These are phyloP conservation scores for Eucidaris tribuloides DNA, from an alignment of 35 echinoderm and acorn worm genomes.

Conservation along the genomic window DNA sequence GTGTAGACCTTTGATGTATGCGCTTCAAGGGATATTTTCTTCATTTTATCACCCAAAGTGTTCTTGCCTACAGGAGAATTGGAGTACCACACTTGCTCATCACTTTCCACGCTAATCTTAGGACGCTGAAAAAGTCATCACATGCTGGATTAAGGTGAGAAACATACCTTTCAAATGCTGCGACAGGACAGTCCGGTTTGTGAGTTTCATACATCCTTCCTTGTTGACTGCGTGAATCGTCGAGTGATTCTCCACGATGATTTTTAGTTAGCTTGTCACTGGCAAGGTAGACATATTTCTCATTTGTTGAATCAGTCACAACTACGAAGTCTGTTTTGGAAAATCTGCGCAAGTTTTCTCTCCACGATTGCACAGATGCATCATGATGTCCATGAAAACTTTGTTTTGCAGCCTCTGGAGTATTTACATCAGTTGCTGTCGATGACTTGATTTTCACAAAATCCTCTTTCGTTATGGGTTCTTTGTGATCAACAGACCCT, in stretches of 20 bases:
- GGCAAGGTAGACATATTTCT: background rate
- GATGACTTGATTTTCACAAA: constrained; percentile 12
- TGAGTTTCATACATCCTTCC: constrained; percentile 63
- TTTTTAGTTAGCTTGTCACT: too few relatives aligned
- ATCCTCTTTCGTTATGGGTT: background rate
- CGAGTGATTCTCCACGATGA: constrained; percentile 8
- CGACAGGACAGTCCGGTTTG: constrained; percentile 1
- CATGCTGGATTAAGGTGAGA: background rate
- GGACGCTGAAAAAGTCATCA: constrained; percentile 38
- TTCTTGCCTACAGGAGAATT: constrained; percentile 26
- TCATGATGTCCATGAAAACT: constrained; percentile 47
- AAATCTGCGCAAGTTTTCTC: constrained; percentile 36
- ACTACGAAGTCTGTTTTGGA: constrained; percentile 4
- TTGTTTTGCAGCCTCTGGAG: constrained; percentile 40
- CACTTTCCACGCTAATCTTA: background rate
- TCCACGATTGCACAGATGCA: constrained; percentile 44
- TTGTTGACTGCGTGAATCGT: background rate
- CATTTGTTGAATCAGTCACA: background rate
- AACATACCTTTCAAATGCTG: constrained; percentile 14
- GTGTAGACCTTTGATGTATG: background rate
- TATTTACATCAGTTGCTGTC: background rate
- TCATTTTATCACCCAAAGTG: constrained; percentile 18
- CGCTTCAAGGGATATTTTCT: constrained; percentile 4
- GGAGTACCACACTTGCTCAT: constrained; percentile 19
- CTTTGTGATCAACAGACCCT: background rate